These are phyloP conservation scores for Urosaurus nigricauda DNA, from an alignment of 2,797 vertebrate genomes.

Conservation along the genomic window DNA sequence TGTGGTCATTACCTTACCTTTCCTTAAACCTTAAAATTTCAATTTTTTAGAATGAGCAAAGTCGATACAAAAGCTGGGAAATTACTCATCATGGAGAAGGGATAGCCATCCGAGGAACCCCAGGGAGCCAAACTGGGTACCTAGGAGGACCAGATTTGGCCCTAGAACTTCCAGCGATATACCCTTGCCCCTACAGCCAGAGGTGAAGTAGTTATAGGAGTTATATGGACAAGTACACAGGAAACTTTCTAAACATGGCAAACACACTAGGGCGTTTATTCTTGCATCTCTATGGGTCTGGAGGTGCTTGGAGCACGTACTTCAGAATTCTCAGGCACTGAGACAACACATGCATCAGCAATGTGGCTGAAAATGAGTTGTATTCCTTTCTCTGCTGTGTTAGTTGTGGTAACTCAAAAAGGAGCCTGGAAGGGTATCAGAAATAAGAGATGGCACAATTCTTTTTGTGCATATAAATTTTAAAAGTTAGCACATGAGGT, in stretches of 20 bases:
- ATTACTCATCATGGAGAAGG: too few species aligned
- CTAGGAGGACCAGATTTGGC: too few species aligned
- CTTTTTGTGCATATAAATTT: constrained; percentile 36
- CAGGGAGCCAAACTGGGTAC: too few species aligned
- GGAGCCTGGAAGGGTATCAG: constrained; percentile 33
- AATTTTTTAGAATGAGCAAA: too few species aligned
- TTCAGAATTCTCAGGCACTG: constrained; percentile 9
- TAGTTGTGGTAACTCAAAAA: not conserved
- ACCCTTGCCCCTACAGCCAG: not conserved
- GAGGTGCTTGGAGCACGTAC: not conserved
- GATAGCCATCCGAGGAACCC: too few species aligned
- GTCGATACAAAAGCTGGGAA: too few species aligned
- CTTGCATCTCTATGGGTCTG: not conserved
- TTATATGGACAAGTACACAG: not conserved
- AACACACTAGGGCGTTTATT: not conserved
- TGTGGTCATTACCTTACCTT: too few species aligned
- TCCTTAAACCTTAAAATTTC: too few species aligned
- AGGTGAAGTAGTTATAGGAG: not conserved
- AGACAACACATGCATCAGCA: constrained; percentile 7
- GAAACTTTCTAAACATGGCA: not conserved
- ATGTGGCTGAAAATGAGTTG: constrained; percentile 10
- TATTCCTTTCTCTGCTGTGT: constrained; percentile 19
- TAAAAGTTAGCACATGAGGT: constrained; percentile 46
- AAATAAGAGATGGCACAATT: constrained; percentile 37
- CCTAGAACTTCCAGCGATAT: too few species aligned